These are phyloP conservation scores for Etheostoma nigrum DNA, from an alignment of 2,797 vertebrate genomes.

Conservation along the genomic window DNA sequence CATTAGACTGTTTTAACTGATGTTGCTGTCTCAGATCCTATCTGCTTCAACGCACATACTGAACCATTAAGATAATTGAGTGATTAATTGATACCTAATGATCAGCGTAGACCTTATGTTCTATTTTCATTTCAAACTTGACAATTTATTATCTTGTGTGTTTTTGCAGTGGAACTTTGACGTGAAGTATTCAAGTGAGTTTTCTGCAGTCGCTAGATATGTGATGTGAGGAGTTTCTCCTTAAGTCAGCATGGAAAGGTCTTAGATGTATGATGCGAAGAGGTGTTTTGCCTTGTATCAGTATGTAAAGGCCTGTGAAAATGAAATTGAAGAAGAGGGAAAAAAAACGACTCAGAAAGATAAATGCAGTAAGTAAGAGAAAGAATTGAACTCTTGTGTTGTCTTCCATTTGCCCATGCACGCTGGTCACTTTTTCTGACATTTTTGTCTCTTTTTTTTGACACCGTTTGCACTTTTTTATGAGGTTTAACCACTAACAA, in stretches of 20 bases:
- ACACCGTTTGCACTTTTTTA: too few relatives aligned
- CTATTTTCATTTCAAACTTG: conserved; percentile 77
- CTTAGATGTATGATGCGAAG: conserved; percentile 6
- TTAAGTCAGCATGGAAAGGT: conserved; percentile 32
- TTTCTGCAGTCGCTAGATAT: conserved; percentile 17
- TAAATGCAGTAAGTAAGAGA: conserved; percentile 9
- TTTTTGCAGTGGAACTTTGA: conserved; percentile 41
- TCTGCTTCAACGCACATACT: conserved; percentile 61
- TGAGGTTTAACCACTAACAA: too few relatives aligned
- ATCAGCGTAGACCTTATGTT: conserved; percentile 83
- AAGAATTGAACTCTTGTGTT: neutral
- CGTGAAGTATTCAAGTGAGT: conserved; percentile 22
- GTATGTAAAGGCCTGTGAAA: conserved; percentile 2
- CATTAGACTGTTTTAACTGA: conserved; percentile 86
- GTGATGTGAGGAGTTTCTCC: conserved; percentile 18
- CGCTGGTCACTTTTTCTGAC: too few relatives aligned
- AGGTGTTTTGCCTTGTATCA: neutral
- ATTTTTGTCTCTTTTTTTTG: too few relatives aligned
- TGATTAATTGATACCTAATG: conserved; percentile 86
- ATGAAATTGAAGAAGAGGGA: neutral
- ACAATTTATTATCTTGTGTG: conserved; percentile 63
- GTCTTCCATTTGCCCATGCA: too few relatives aligned
- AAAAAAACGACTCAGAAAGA: neutral
- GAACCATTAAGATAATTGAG: conserved; percentile 83
- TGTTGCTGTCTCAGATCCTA: conserved; percentile 82